Evolutionary conservation across 1,140 invertebrate genomes (phyloP).

Genomic region (Batillaria attramentaria): DNA sequence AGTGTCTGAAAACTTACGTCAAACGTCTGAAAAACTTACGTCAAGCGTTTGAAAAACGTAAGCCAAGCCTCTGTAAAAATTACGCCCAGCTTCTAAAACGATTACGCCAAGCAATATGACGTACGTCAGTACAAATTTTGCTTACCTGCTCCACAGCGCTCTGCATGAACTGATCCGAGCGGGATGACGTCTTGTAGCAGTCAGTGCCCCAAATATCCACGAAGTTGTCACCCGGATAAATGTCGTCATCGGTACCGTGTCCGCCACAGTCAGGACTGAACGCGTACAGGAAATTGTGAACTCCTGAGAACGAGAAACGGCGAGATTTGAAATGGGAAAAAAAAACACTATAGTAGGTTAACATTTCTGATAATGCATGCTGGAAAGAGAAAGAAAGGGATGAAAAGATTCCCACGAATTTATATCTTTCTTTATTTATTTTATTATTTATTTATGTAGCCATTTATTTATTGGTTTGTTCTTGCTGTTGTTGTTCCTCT

Average conservation of each 20-base stretch:
- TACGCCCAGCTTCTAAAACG: background rate
- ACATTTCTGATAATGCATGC: background rate
- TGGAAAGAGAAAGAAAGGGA: background rate
- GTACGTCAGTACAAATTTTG: background rate
- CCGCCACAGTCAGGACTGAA: slow-evolving; percentile 5
- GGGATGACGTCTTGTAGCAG: background rate
- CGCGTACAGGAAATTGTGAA: slow-evolving; percentile 10
- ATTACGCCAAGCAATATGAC: background rate
- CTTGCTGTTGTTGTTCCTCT: too few species aligned
- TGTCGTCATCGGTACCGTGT: background rate
- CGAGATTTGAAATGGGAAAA: background rate
- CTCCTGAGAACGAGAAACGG: too few species aligned
- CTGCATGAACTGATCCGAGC: background rate
- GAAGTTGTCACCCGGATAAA: slow-evolving; percentile 15
- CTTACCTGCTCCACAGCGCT: background rate
- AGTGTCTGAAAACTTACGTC: background rate
- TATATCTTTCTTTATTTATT: too few species aligned
- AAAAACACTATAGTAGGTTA: too few species aligned
- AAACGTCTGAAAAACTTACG: background rate
- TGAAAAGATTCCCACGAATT: too few species aligned
- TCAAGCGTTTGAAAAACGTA: background rate
- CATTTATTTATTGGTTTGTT: too few species aligned
- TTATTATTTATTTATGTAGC: too few species aligned
- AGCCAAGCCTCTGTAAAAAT: background rate
- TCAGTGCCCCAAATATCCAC: slow-evolving; percentile 21